Percentiles rank a stretch among this genome's conserved stretches.
Conservation (phyloP, 2,888 invertebrate genomes). For the Synergus umbraculus region DNA sequence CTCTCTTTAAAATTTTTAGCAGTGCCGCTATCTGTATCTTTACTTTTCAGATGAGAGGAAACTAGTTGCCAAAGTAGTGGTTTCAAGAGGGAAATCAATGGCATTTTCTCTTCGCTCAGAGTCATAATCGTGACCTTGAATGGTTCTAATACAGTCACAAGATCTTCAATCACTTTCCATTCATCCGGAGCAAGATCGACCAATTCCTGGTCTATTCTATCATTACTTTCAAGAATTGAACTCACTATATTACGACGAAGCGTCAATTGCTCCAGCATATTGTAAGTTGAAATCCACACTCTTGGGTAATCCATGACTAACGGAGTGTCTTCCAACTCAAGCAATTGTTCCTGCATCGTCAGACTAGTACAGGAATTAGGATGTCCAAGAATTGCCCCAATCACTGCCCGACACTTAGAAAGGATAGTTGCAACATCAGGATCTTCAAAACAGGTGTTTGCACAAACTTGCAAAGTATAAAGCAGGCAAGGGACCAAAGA, state of each 20-base stretch:
- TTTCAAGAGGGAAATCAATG: slow-evolving; percentile 78
- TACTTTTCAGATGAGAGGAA: slow-evolving; percentile 76
- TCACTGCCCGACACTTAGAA: slow-evolving; percentile 74
- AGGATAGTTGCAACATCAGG: slow-evolving; percentile 73
- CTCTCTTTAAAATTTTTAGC: slow-evolving; percentile 74
- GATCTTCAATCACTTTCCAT: slow-evolving; percentile 77
- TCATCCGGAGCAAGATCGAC: slow-evolving; percentile 73
- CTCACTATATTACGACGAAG: slow-evolving; percentile 71
- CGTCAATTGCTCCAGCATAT: slow-evolving; percentile 77
- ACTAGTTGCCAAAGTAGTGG: slow-evolving; percentile 78
- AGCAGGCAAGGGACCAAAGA: slow-evolving; percentile 77
- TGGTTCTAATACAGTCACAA: slow-evolving; percentile 77
- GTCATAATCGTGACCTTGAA: slow-evolving; percentile 79
- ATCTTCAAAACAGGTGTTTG: slow-evolving; percentile 75
- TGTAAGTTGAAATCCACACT: slow-evolving; percentile 78
- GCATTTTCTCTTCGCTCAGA: slow-evolving; percentile 78
- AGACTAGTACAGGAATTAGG: slow-evolving; percentile 70
- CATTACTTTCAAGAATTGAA: slow-evolving; percentile 69
- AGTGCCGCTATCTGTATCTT: slow-evolving; percentile 72
- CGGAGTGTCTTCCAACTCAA: slow-evolving; percentile 71
- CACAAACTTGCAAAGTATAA: slow-evolving; percentile 76
- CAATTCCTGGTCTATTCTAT: slow-evolving; percentile 69
- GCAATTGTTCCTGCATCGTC: slow-evolving; percentile 74
- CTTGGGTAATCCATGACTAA: slow-evolving; percentile 73
- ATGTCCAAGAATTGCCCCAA: slow-evolving; percentile 74